Evolutionary conservation across 2,113 vertebrate genomes (phyloP), one percentile per base, ranked within the genome.

Genomic region (Muntiacus reevesi): DNA sequence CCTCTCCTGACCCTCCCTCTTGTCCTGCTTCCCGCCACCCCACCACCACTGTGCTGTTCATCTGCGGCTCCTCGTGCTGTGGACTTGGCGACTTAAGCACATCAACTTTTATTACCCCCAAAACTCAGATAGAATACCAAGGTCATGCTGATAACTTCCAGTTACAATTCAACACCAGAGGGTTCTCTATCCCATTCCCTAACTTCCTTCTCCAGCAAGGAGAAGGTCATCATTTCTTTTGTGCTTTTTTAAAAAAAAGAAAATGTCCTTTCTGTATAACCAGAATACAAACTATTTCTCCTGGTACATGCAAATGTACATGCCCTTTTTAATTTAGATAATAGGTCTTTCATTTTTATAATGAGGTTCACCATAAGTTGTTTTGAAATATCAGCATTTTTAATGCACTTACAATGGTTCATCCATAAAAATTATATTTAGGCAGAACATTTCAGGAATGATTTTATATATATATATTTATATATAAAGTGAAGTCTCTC

Each of bases 371-470:
- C 87, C 47, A 5, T 86, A 87, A 59, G 59, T 87, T 94, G 25
- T 67, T 95, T 95, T 96, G 28, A 93, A 90, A 62, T 82, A 57
- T 45, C 60, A 78, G 30, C 71, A 89, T 86, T 89, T 93, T 88
- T 83, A 89, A 30, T 89, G 16, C 54, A 94, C 81, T 95, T 86
- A 84, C 96, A 93, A 54, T 62, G 2, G 93, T 96, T 62, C 21
- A 6, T 54, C n/a, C 88, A 3, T 62, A 71, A 87, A 91, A 89
- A 60, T 79, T 64, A 79, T 54, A 52, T 89, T 84, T 43, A 50
- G 43, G 23, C 15, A 47, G 55, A 91, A 91, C 59, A 17, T 89
- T 97, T 93, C 28, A 86, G 45, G 52, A 43, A 71, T 92, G 67
- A 74, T 40, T 74, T 36, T 79, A 30, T 47, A 30, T 47, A 8